These are phyloP conservation scores for Dicerorhinus sumatrensis DNA, from an alignment of 2,113 vertebrate species.

Conservation along the genomic window DNA sequence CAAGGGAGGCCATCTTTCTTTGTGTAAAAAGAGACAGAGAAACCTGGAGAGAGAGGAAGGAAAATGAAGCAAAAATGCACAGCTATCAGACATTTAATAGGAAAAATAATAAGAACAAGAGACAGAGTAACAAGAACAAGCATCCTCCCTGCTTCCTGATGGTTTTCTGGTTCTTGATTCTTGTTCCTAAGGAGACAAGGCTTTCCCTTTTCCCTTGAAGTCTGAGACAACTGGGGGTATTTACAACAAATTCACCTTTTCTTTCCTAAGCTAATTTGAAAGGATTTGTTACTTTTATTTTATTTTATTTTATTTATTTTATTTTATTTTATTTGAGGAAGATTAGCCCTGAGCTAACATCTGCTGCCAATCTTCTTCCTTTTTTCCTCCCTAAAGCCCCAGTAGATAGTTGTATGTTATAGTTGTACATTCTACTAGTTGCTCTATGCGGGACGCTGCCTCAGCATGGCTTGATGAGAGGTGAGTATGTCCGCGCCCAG, in stretches of 20 bases:
- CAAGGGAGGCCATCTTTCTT: background rate
- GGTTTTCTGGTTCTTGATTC: background rate
- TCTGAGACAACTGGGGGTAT: background rate
- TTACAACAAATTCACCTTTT: background rate
- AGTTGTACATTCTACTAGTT: too few species aligned
- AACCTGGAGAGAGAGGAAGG: background rate
- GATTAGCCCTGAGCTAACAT: too few species aligned
- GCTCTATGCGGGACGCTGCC: too few species aligned
- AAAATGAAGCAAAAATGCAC: background rate
- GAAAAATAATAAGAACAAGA: accelerated
- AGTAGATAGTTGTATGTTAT: too few species aligned
- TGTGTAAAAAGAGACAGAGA: background rate
- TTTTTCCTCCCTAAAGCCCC: too few species aligned
- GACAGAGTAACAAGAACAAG: background rate
- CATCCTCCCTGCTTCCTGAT: background rate
- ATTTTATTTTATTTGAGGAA: too few species aligned
- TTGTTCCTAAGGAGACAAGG: background rate
- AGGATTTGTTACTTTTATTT: background rate
- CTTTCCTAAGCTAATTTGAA: background rate
- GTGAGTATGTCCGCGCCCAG: too few species aligned
- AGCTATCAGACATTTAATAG: background rate
- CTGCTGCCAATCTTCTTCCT: too few species aligned
- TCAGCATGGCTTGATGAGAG: too few species aligned
- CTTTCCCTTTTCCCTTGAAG: background rate
- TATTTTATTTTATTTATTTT: too few species aligned